A percentile compares a stretch with the other conserved stretches of the same genome.
phyloP scores from a whole-genome alignment of 2,113 vertebrate species.

The Uria aalge region DNA sequence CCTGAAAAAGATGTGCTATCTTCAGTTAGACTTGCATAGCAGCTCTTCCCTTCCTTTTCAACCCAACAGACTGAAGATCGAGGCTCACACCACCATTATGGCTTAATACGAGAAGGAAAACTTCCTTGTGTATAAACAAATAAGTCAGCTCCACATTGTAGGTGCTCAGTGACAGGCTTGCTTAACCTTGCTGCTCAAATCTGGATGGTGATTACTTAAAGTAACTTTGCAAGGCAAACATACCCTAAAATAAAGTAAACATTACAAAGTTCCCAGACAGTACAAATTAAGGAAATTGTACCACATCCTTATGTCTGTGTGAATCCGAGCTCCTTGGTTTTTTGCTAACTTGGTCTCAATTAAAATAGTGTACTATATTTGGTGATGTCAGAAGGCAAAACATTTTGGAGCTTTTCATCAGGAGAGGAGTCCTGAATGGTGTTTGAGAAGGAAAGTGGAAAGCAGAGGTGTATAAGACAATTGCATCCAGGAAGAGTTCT shows the following conservation, averaged over 20 bases:
- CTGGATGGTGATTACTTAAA: not conserved
- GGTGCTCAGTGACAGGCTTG: not conserved
- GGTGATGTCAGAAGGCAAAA: not conserved
- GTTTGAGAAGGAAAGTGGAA: not conserved
- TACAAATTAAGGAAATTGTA: not conserved
- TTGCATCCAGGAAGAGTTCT: not conserved
- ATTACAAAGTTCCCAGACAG: not conserved
- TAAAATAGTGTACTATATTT: not conserved
- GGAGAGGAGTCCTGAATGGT: not conserved
- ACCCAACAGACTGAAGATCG: not conserved
- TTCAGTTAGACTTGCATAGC: not conserved
- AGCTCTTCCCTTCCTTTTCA: not conserved
- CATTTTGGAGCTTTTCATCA: not conserved
- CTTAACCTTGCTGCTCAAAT: not conserved
- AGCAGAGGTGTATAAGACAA: not conserved
- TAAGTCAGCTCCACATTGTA: not conserved
- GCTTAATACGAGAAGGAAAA: not conserved
- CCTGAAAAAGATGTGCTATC: not conserved
- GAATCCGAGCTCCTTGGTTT: not conserved
- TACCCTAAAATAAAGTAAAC: not conserved
- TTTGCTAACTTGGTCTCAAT: not conserved
- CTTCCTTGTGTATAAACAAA: not conserved
- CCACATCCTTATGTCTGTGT: not conserved
- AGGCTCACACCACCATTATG: rapidly evolving
- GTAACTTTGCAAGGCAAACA: not conserved